Base-by-base conservation (phyloP, 2,113 vertebrate genomes). In the Boulengeromyrus knoepffleri region DNA sequence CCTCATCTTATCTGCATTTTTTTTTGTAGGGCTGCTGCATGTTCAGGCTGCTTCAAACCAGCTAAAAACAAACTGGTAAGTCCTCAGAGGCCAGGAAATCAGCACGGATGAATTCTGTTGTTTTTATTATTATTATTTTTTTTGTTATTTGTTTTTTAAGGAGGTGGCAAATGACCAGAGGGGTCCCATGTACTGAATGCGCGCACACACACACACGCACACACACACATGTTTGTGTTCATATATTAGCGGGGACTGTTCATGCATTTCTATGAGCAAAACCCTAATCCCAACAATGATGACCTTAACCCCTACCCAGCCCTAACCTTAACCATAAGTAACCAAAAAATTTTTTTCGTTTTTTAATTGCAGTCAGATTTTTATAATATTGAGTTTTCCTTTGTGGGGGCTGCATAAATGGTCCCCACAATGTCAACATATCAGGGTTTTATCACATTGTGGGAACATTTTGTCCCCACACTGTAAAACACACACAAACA, bases 11-110 rank as follows among this genome's bases (percentile, higher is more conserved):
- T 88, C 49, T 21, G 15, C 3, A 15, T 45, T 12, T 56, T 31
- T 31, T 56, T 94, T 49, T 19, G 5, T 94, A 99, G 98, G 91
- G 97, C 96, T 8, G 89, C 92, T 1, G 89, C 93, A 2, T 99
- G 98, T 91, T 96, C 96, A 0, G 97, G 97, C 94, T 99, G 98
- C 94, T 99, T 99, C 95, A 98, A 96, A 92, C 96, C 97, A 92
- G 96, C 96, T 0, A 99, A 98, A 94, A 99, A 98, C 94, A 99
- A 99, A 93, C 97, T 96, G 95, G 99, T 99, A 96, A 95, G 94
- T 70, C 27, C 46, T 31, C 17, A 53, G 49, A 13, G 45, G n/a
- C 15, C 42, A 24, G 46, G 45, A 10, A 31, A 49, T 49, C 3
- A 5, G 36, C 13, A 36, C 8, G 36, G 3, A 3, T 56, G 17